Percentiles rank a stretch among this genome's conserved stretches.
Evolutionary conservation across 2,888 invertebrate species (phyloP).

Genomic region (Andricus curvator): DNA sequence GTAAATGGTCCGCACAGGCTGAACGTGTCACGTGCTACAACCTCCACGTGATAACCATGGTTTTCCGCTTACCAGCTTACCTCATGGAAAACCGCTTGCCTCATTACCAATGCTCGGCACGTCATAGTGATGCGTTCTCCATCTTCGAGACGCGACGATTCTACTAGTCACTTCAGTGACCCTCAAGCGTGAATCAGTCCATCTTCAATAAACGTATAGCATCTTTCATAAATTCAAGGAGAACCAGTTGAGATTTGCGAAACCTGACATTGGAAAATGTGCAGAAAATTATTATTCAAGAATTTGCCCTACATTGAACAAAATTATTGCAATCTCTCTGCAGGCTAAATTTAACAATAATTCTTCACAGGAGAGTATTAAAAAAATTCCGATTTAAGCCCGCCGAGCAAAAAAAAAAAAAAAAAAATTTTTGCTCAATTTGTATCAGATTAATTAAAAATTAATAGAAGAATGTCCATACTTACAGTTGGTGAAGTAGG

Average conservation of each 20-base stretch:
- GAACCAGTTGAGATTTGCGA: conserved; percentile 7
- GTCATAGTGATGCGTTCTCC: conserved; percentile 47
- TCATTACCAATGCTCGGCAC: conserved; percentile 56
- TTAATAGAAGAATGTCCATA: too few relatives aligned
- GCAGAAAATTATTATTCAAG: neutral
- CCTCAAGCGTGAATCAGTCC: too few relatives aligned
- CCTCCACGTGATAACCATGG: conserved; percentile 47
- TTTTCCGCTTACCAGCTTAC: conserved; percentile 53
- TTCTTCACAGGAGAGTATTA: too few relatives aligned
- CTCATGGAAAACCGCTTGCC: conserved; percentile 52
- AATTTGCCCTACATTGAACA: neutral
- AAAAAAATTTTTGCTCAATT: too few relatives aligned
- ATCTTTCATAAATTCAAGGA: conserved; percentile 24
- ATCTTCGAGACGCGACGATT: conserved; percentile 4
- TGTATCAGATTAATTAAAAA: too few relatives aligned
- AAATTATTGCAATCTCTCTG: neutral
- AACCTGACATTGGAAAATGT: neutral
- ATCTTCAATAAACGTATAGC: conserved; percentile 3
- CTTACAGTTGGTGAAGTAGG: too few relatives aligned
- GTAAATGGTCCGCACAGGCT: conserved; percentile 45
- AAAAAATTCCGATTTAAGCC: too few relatives aligned
- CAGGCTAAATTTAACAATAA: too few relatives aligned
- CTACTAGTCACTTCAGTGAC: neutral
- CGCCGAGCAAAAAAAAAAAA: too few relatives aligned
- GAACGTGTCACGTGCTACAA: conserved; percentile 54